phyloP scores from a whole-genome alignment of 2,113 vertebrate genomes.

The Caloenas nicobarica region DNA sequence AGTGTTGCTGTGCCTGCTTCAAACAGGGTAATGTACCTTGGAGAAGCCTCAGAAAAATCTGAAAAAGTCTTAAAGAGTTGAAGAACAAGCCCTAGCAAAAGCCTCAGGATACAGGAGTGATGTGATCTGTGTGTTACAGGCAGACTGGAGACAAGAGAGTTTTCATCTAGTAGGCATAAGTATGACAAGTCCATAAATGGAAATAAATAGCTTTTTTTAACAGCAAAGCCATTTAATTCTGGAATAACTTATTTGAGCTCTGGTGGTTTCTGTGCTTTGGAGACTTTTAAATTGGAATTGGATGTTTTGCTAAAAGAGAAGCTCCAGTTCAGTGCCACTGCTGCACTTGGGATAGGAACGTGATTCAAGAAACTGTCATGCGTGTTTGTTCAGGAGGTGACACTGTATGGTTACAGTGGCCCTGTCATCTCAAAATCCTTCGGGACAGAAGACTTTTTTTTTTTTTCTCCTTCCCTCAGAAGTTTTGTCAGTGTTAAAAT shows the following conservation, averaged over 20 bases:
- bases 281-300: not conserved
- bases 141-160: not conserved
- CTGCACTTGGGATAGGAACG: not conserved
- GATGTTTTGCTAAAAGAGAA: constrained; percentile 15
- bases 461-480: not conserved
- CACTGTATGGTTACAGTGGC: not conserved
- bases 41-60: not conserved
- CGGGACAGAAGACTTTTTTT: not conserved
- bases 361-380: not conserved
- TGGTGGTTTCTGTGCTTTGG: constrained; percentile 6
- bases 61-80: not conserved
- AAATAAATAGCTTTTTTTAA: not conserved
- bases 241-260: not conserved
- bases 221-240: not conserved
- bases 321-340: not conserved
- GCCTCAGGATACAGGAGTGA: not conserved
- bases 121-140: not conserved
- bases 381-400: not conserved
- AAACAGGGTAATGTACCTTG: not conserved
- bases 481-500: constrained; percentile 23
- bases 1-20: not conserved
- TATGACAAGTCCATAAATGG: not conserved
- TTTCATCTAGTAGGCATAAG: not conserved
- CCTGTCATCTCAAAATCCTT: not conserved
- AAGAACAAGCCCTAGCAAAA: not conserved